These are phyloP conservation scores for Netelia melanura DNA, from an alignment of 2,888 invertebrate genomes.

Conservation along the genomic window DNA sequence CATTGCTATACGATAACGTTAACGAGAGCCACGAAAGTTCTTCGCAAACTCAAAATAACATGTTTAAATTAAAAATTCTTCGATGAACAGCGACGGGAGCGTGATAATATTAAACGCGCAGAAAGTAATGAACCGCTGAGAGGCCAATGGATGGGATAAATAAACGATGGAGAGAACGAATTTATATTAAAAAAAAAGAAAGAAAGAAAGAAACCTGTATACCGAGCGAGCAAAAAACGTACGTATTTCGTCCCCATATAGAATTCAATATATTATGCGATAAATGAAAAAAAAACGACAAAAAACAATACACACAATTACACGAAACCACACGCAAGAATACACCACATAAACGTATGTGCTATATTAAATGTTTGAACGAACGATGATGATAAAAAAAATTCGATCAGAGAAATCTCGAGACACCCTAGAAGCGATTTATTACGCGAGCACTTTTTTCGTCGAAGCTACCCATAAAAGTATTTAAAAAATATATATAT, in stretches of 20 bases:
- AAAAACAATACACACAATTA: slow-evolving; percentile 5
- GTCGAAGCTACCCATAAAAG: slow-evolving; percentile 73
- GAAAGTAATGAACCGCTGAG: slow-evolving; percentile 49
- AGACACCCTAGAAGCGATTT: slow-evolving; percentile 65
- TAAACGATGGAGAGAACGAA: slow-evolving; percentile 59
- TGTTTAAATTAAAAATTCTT: slow-evolving; percentile 39
- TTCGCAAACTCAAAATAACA: slow-evolving; percentile 6
- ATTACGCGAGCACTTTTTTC: slow-evolving; percentile 69
- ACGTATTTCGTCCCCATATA: slow-evolving; percentile 70
- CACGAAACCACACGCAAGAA: slow-evolving; percentile 26
- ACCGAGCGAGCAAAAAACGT: slow-evolving; percentile 59
- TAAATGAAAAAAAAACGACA: slow-evolving; percentile 44
- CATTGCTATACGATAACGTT: not conserved
- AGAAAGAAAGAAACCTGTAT: slow-evolving; percentile 50
- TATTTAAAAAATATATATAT: slow-evolving; percentile 68
- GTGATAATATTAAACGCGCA: slow-evolving; percentile 26
- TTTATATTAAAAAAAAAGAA: slow-evolving; percentile 53
- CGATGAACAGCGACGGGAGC: slow-evolving; percentile 12
- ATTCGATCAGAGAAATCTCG: slow-evolving; percentile 62
- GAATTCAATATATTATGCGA: slow-evolving; percentile 68
- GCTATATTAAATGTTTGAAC: slow-evolving; percentile 68
- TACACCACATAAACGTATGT: slow-evolving; percentile 55
- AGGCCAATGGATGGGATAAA: slow-evolving; percentile 51
- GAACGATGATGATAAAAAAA: slow-evolving; percentile 49
- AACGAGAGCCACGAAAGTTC: slow-evolving; percentile 15